phyloP scores from a whole-genome alignment of 2,797 vertebrate genomes.

The Ctenochaetus hawaiiensis region DNA sequence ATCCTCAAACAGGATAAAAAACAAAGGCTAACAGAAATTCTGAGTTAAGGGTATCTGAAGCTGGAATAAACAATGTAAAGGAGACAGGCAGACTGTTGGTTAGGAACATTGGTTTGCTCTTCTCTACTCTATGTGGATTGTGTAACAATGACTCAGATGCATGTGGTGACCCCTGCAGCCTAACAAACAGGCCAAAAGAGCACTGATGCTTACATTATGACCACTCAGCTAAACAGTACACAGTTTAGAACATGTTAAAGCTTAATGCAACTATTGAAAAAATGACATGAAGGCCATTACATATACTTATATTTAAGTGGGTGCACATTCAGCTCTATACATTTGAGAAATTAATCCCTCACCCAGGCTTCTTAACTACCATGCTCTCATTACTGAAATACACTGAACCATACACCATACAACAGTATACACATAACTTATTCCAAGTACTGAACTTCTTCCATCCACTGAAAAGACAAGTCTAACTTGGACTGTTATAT shows the following conservation, averaged over 20 bases:
- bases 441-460: background rate
- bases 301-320: background rate
- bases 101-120: slow-evolving; percentile 22
- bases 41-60: background rate
- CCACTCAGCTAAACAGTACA: background rate
- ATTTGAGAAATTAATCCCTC: background rate
- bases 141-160: slow-evolving; percentile 51
- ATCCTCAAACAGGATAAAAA: slow-evolving; percentile 5
- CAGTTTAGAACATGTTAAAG: background rate
- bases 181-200: slow-evolving; percentile 8
- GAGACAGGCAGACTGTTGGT: background rate
- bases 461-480: background rate
- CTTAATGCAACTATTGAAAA: background rate
- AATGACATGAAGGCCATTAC: background rate
- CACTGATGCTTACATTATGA: slow-evolving; percentile 9
- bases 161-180: background rate
- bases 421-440: slow-evolving; percentile 15
- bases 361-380: background rate
- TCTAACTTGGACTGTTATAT: background rate
- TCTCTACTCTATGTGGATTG: slow-evolving; percentile 39
- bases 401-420: background rate
- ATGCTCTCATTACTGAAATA: background rate
- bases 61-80: background rate
- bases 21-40: background rate
- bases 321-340: background rate